Base-by-base conservation (phyloP, 2,888 invertebrate genomes). In the Encarsia formosa region DNA sequence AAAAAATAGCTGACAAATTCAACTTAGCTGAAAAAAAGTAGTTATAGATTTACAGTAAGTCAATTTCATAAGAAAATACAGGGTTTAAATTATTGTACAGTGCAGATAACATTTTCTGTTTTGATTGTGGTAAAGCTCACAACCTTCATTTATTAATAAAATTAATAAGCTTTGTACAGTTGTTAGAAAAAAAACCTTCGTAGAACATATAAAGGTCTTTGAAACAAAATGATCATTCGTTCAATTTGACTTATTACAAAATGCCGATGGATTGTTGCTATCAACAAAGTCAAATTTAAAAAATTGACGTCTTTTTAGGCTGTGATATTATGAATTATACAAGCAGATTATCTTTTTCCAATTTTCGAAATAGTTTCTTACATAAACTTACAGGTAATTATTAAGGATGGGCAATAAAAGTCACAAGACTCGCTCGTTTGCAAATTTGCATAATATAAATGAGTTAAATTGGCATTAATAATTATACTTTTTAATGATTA, bases 391-490 rank as follows among this genome's bases (percentile, higher is more conserved):
- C 23, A 45, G 44, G 38, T 53, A 51, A 54, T 39, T 48, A 22
- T 51, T 42, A 38, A 49, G 38, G 48, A 54, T 46, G 52, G 52
- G 23, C 56, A 56, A 46, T 52, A 49, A 47, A 1, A 49, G 46
- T 52, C 45, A 44, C 34, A 26, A 31, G 50, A 54, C 48, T 53
- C 45, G 31, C 37, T 23, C 45, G 51, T 34, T 50, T 48, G 41
- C 42, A 34, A 49, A 18, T 46, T 49, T 50, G 46, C 39, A 56
- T 24, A 52, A 55, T 54, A 53, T 54, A 57, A 65, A 63, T 62
- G 58, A 63, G 51, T 61, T 61, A 60, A 60, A 66, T 67, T 63
- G 61, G 49, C 47, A 54, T 69, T 67, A 67, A 64, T 66, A 66
- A 63, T 64, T 69, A 65, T 64, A 65, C 63, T 62, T 63, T 65